Conservation (phyloP, 2,888 invertebrate species). For the Trissoscelio sp. region DNA sequence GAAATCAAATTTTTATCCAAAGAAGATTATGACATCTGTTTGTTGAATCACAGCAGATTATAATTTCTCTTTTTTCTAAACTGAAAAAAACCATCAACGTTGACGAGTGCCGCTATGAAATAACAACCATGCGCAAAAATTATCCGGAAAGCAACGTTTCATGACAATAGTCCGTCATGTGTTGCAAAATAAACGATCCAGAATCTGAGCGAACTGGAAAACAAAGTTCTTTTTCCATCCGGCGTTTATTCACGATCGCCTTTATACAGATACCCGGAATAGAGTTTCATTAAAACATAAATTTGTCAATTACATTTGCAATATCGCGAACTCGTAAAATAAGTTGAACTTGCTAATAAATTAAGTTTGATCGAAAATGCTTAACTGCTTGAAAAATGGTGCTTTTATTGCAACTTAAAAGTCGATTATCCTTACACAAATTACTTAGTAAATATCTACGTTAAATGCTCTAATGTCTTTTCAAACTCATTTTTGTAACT, state of each 20-base stretch:
- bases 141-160: constrained; percentile 30
- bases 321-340: not conserved
- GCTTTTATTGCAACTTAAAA: constrained; percentile 1
- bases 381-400: not conserved
- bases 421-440: not conserved
- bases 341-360: not conserved
- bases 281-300: not conserved
- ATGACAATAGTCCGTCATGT: constrained; percentile 19
- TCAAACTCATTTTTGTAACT: constrained; percentile 16
- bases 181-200: constrained; percentile 21
- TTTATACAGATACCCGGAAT: not conserved
- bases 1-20: constrained; percentile 4
- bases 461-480: constrained; percentile 7
- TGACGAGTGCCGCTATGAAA: constrained; percentile 11
- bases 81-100: constrained; percentile 6
- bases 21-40: constrained; percentile 21
- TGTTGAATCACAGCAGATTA: constrained; percentile 4
- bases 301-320: constrained; percentile 4
- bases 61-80: constrained; percentile 20
- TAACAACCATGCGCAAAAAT: constrained; percentile 31
- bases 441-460: not conserved
- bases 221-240: constrained; percentile 2
- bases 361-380: constrained; percentile 8
- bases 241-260: not conserved
- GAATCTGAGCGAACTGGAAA: not conserved